Conservation (phyloP, 2,113 vertebrate genomes). For the Paraplagusia blochii region DNA sequence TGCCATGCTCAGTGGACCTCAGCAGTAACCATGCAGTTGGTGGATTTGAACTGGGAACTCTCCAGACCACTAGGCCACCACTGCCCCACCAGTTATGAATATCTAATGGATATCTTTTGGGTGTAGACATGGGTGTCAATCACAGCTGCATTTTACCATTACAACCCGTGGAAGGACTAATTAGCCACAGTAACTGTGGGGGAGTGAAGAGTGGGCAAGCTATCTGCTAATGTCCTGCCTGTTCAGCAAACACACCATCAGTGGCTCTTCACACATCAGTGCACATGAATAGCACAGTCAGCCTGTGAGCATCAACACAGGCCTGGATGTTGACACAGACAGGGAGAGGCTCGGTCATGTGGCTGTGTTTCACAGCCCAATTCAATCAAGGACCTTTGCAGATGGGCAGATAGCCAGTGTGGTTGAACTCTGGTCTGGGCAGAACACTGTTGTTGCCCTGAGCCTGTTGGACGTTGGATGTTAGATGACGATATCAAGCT, state of each 20-base stretch:
- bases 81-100: no score
- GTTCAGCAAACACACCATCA: constrained; percentile 76
- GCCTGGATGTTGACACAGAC: constrained; percentile 72
- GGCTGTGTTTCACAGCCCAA: constrained; percentile 51
- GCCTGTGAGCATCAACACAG: constrained; percentile 69
- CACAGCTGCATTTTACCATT: constrained; percentile 59
- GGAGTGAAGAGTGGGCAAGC: constrained; percentile 61
- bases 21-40: no score
- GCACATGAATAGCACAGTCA: constrained; percentile 76
- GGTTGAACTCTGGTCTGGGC: constrained; percentile 24
- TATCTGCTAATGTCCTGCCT: constrained; percentile 67
- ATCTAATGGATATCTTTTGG: no score
- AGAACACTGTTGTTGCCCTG: constrained; percentile 28
- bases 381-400: constrained; percentile 69
- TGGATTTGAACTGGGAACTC: no score
- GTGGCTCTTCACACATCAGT: constrained; percentile 76
- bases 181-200: constrained; percentile 63
- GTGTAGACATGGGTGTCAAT: constrained; percentile 18
- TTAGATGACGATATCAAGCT: neutral
- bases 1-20: no score
- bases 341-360: constrained; percentile 54
- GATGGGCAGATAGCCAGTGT: constrained; percentile 50
- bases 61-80: no score
- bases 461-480: constrained; percentile 10
- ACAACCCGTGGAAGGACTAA: constrained; percentile 62